Conservation (phyloP, 2,797 vertebrate species). For the Alouatta caraya region DNA sequence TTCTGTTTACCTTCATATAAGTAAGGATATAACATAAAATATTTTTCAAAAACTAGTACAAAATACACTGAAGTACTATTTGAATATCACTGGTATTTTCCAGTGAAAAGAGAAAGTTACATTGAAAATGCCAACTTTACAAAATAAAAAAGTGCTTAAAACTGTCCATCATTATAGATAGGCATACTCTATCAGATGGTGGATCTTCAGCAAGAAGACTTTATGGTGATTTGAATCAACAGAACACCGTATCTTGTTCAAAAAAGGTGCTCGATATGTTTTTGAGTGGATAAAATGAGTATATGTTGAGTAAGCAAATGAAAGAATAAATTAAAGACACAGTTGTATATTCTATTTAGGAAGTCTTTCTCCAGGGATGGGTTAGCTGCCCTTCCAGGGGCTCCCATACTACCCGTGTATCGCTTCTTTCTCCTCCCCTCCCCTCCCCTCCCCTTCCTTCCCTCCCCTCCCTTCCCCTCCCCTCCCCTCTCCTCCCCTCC, state of each 20-base stretch:
- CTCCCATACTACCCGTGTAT: accelerated
- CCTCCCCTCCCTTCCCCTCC: background rate
- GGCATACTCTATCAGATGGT: background rate
- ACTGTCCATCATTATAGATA: background rate
- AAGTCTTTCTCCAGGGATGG: background rate
- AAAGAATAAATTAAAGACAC: background rate
- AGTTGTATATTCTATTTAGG: background rate
- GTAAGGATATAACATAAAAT: background rate
- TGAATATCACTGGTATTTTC: background rate
- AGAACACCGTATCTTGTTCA: background rate
- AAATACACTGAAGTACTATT: background rate
- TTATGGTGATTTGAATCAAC: background rate
- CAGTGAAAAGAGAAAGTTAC: background rate
- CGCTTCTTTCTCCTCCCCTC: too few relatives aligned
- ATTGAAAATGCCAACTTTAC: background rate
- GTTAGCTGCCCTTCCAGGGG: background rate
- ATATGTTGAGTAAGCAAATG: background rate
- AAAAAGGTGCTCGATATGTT: background rate
- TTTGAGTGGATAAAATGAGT: background rate
- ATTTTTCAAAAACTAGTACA: background rate
- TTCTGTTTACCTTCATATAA: background rate
- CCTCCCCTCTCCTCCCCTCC: accelerated
- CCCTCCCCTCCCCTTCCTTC: accelerated
- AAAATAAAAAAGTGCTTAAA: background rate
- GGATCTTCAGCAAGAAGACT: background rate